phyloP scores from a whole-genome alignment of 2,797 vertebrate species.

The Tachyglossus aculeatus region DNA sequence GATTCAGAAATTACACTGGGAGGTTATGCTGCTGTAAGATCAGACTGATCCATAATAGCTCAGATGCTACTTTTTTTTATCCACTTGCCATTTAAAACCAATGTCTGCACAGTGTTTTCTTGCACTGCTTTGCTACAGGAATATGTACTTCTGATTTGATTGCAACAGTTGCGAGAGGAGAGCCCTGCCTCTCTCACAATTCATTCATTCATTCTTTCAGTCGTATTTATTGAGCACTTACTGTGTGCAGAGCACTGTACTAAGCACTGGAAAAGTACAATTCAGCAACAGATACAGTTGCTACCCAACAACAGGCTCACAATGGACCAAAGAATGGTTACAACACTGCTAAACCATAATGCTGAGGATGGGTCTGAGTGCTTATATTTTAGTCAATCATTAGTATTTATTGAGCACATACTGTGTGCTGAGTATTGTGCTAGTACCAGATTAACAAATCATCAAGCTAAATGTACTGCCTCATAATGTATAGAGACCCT shows the following conservation, averaged over 20 bases:
- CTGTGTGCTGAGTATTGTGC: not conserved
- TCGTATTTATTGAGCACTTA: no score
- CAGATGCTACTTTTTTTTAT: conserved; percentile 43
- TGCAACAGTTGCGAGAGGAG: conserved; percentile 18
- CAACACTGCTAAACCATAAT: not conserved
- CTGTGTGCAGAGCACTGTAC: no score
- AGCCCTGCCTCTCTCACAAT: not conserved
- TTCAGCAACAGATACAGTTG: no score
- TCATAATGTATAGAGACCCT: conserved; percentile 30
- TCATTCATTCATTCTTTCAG: no score
- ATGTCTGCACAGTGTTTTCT: conserved; percentile 42
- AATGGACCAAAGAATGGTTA: not conserved
- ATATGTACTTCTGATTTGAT: conserved; percentile 25
- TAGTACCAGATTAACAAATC: not conserved
- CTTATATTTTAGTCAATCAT: no score
- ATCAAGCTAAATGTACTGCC: not conserved
- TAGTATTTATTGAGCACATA: no score
- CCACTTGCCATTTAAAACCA: conserved; percentile 44
- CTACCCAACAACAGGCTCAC: no score
- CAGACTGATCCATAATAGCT: conserved; percentile 58
- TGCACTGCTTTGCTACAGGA: conserved; percentile 36
- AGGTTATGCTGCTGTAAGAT: conserved; percentile 49
- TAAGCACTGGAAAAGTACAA: no score
- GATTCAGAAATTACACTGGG: conserved; percentile 55
- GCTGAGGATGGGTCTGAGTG: not conserved